phyloP scores from a whole-genome alignment of 2,797 vertebrate species.

The Cephalopachus bancanus region DNA sequence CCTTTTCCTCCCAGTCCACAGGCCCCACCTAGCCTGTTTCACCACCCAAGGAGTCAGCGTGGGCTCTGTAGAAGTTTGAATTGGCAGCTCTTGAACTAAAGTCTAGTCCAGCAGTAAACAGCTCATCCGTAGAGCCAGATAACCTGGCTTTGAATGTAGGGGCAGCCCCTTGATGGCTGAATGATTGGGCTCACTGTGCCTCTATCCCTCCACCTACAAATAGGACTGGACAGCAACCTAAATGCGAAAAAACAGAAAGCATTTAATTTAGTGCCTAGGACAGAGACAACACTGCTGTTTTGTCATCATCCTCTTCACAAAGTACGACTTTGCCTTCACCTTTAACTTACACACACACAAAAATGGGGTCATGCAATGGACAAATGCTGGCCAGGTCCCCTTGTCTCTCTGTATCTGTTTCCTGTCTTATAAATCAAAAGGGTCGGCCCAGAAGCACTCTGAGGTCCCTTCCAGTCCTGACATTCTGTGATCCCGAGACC shows the following conservation, averaged over 20 bases:
- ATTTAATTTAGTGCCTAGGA: not conserved
- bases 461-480: constrained; percentile 69
- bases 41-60: not conserved
- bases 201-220: not conserved
- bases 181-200: not conserved
- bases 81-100: not conserved
- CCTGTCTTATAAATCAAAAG: constrained; percentile 56
- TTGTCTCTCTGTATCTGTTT: constrained; percentile 44
- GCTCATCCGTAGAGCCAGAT: not conserved
- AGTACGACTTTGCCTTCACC: not conserved
- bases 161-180: accelerated
- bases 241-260: not conserved
- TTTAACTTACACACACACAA: not conserved
- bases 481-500: constrained; percentile 55
- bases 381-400: not conserved
- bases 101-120: not conserved
- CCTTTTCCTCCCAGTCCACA: accelerated
- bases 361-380: not conserved
- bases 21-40: not conserved
- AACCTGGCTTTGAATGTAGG: not conserved
- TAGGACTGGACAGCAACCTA: no score
- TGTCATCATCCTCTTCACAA: not conserved
- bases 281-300: not conserved
- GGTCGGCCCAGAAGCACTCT: constrained; percentile 65
- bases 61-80: not conserved